These are phyloP conservation scores for Gila robusta DNA, from an alignment of 2,797 vertebrate genomes.

Conservation along the genomic window DNA sequence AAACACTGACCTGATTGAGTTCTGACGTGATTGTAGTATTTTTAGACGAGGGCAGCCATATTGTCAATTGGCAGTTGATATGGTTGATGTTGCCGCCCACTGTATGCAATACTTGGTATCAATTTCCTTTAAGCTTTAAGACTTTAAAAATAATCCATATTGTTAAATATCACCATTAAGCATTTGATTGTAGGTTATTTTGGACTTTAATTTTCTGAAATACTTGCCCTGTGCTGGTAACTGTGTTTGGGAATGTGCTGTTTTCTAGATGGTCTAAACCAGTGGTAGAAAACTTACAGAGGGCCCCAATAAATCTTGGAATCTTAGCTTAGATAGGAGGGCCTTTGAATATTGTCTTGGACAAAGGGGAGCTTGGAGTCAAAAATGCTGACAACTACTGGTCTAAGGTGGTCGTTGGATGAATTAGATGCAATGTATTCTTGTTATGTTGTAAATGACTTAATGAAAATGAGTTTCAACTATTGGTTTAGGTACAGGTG, in stretches of 20 bases:
- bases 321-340: background rate
- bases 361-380: background rate
- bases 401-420: background rate
- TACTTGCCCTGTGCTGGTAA: background rate
- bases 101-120: background rate
- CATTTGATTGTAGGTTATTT: background rate
- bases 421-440: background rate
- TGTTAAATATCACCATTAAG: background rate
- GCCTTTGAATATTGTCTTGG: background rate
- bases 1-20: background rate
- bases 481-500: background rate
- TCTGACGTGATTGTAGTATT: background rate
- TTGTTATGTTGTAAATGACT: background rate
- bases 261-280: background rate
- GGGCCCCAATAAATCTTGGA: background rate
- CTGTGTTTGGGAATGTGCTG: background rate
- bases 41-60: background rate
- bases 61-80: no score
- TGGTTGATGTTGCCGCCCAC: background rate
- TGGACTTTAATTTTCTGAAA: background rate
- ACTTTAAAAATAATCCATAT: background rate
- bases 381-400: background rate
- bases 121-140: background rate
- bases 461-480: background rate
- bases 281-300: background rate